Evolutionary conservation across 2,797 vertebrate genomes (phyloP), one percentile per base, ranked within the genome.

Genomic region (Poeciliopsis paucimaculata): DNA sequence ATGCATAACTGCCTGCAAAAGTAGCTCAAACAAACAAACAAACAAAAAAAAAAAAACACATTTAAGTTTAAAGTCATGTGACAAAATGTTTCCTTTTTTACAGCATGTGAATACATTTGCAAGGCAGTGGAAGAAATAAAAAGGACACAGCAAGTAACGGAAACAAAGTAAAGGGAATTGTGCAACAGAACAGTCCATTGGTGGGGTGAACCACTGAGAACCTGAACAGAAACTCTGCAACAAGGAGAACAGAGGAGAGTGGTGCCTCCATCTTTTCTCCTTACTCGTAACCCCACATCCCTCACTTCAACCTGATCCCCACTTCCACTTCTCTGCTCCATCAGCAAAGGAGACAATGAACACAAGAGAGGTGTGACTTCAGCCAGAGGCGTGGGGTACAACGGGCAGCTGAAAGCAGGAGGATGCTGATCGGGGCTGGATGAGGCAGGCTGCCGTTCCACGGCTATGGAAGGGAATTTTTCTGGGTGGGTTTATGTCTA

Each of bases 401-500:
- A 83, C 68, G 16, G 78, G 82, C 82, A 80, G 84, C 36, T 45
- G 81, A 47, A 82, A 82, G 79, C 78, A 76, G 82, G 62, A 76
- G 75, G 75, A 45, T 57, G 78, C 62, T 51, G n/a, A 46, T 8
- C 16, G 72, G 73, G 49, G 47, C 36, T 47, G 72, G 62, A 36
- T 62, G 62, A 72, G n/a, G 2, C 0, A 31, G 49, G 36, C 11
- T 34, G 16, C 70, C 12, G 3, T 1, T 2, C 20, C 62, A 16
- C 73, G 11, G 43, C 28, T 73, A 43, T 77, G 82, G 94, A 94
- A 95, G 94, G 88, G 70, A 80, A 71, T 87, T 90, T 94, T 95
- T 92, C 93, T 93, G 86, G 81, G 76, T 72, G 84, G 87, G 86
- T 77, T 55, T 93, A 81, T 77, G 79, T 79, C 81, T 82, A 80